Evolutionary conservation across 1,140 invertebrate species (phyloP).

Genomic region (Triops longicaudatus): DNA sequence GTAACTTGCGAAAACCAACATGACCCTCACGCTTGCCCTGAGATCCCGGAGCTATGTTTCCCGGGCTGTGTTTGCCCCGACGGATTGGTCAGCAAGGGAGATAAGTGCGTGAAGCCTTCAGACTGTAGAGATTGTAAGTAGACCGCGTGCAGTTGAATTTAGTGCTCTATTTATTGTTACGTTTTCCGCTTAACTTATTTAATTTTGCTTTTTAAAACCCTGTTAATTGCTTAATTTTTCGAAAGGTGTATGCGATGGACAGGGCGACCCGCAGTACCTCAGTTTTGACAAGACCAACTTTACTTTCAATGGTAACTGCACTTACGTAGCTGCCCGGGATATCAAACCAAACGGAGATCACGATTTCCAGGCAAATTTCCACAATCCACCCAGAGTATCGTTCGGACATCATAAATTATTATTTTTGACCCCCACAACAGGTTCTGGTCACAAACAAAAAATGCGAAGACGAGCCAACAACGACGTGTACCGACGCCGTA

Average conservation of each 20-base stretch:
- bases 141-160: not conserved
- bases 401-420: slow-evolving; percentile 21
- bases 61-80: slow-evolving; percentile 75
- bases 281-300: slow-evolving; percentile 64
- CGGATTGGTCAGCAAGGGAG: slow-evolving; percentile 58
- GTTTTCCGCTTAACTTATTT: slow-evolving; percentile 16
- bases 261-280: slow-evolving; percentile 59
- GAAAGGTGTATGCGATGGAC: slow-evolving; percentile 54
- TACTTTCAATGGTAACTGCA: slow-evolving; percentile 65
- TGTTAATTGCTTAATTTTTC: slow-evolving; percentile 9
- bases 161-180: slow-evolving; percentile 15
- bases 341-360: slow-evolving; percentile 44
- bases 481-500: slow-evolving; percentile 51
- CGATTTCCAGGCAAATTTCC: slow-evolving; percentile 50
- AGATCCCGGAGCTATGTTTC: slow-evolving; percentile 56
- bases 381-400: not conserved
- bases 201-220: slow-evolving; percentile 18
- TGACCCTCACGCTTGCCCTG: slow-evolving; percentile 49
- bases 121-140: slow-evolving; percentile 64
- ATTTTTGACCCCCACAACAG: slow-evolving; percentile 36
- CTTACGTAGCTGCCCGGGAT: slow-evolving; percentile 62
- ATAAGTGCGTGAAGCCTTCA: slow-evolving; percentile 56
- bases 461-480: slow-evolving; percentile 44
- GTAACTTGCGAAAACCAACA: slow-evolving; percentile 56
- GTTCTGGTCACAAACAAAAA: slow-evolving; percentile 53